Percentiles rank a stretch among this genome's conserved stretches.
These are phyloP conservation scores for Prionace glauca DNA, from an alignment of 2,797 vertebrate species.

Conservation along the genomic window DNA sequence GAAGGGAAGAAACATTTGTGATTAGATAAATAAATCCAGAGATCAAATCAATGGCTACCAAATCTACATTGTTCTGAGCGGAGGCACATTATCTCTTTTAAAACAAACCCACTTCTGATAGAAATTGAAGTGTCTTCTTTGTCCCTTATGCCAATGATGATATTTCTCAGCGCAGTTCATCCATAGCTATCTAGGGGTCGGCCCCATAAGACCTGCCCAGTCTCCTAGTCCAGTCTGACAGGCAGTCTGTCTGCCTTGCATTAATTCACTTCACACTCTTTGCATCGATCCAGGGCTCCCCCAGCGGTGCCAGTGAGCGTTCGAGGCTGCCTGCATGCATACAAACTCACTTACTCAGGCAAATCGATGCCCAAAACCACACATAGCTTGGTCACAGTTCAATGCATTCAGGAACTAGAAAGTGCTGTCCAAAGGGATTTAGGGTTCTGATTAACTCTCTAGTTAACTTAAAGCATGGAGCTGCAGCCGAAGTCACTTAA, in stretches of 20 bases:
- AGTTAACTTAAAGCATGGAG: conserved; percentile 28
- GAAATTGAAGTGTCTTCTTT: conserved; percentile 5
- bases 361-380: conserved; percentile 50
- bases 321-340: conserved; percentile 52
- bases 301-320: conserved; percentile 50
- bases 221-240: conserved; percentile 45
- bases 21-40: neutral
- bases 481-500: conserved; percentile 26
- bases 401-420: conserved; percentile 38
- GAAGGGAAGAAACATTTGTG: neutral
- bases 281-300: conserved; percentile 47
- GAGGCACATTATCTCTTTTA: neutral
- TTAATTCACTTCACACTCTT: conserved; percentile 56
- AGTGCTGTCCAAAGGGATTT: conserved; percentile 33
- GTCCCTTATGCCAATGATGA: conserved; percentile 35
- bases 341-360: conserved; percentile 57
- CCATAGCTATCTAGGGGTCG: conserved; percentile 7
- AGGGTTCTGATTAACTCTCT: conserved; percentile 37
- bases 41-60: neutral
- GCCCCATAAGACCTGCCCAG: conserved; percentile 44
- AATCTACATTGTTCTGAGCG: neutral
- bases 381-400: conserved; percentile 37
- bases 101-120: neutral
- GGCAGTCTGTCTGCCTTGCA: conserved; percentile 48
- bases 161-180: conserved; percentile 1